These are phyloP conservation scores for Acanthosoma haemorrhoidale DNA, from an alignment of 2,888 invertebrate genomes.

Conservation along the genomic window DNA sequence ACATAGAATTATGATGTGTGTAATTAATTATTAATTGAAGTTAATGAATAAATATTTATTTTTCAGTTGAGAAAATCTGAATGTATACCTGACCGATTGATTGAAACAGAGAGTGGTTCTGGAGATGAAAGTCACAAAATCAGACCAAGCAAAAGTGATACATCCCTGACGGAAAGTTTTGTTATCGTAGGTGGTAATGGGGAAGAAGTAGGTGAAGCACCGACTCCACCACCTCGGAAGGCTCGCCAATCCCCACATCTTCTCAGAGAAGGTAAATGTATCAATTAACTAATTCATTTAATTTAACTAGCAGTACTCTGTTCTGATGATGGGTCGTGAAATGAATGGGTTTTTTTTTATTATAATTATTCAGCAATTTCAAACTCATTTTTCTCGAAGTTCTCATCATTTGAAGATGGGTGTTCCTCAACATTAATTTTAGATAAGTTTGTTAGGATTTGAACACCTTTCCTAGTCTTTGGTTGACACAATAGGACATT, in stretches of 20 bases:
- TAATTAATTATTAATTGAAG: too few relatives aligned
- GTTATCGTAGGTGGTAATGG: constrained; percentile 57
- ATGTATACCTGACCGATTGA: constrained; percentile 39
- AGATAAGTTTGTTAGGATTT: too few relatives aligned
- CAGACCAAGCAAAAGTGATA: constrained; percentile 82
- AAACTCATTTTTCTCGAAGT: too few relatives aligned
- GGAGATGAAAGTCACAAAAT: constrained; percentile 46
- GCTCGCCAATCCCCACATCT: constrained; percentile 33
- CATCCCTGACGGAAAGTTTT: constrained; percentile 84
- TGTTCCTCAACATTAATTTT: too few relatives aligned
- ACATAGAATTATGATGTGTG: too few relatives aligned
- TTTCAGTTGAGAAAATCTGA: constrained; percentile 42
- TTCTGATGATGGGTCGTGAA: too few relatives aligned
- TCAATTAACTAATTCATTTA: too few relatives aligned
- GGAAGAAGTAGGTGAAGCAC: constrained; percentile 45
- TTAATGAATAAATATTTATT: constrained; percentile 23
- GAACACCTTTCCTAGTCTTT: too few relatives aligned
- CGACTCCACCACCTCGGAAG: constrained; percentile 35
- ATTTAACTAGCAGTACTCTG: too few relatives aligned
- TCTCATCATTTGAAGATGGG: too few relatives aligned
- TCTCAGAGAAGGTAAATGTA: constrained; percentile 34
- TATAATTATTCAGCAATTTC: too few relatives aligned
- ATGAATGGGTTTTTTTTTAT: not conserved
- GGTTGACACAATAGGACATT: too few relatives aligned
- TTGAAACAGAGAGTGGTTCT: constrained; percentile 35